Conservation (phyloP, 2,888 invertebrate genomes). For the Macropis europaea region DNA sequence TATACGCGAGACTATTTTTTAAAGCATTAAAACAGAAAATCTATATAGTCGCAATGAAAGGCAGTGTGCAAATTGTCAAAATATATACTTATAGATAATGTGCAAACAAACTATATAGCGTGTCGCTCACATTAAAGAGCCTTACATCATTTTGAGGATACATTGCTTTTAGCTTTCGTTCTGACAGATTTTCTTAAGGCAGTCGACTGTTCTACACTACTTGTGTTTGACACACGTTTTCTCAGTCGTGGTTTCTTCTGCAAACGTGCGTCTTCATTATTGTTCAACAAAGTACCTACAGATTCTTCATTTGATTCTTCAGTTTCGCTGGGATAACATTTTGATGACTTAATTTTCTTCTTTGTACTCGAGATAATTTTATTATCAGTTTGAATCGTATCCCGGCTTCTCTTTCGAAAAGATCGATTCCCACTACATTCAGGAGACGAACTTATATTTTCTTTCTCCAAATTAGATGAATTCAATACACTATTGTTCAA, state of each 20-base stretch:
- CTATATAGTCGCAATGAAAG: background rate
- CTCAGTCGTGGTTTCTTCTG: conserved; percentile 12
- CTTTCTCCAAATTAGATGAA: conserved; percentile 41
- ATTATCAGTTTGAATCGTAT: conserved; percentile 26
- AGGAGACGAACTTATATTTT: conserved; percentile 30
- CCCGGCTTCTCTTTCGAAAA: conserved; percentile 41
- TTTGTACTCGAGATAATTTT: background rate
- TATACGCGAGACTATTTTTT: background rate
- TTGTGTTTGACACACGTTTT: background rate
- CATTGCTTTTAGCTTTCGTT: conserved; percentile 9
- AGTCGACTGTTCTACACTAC: background rate
- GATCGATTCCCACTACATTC: conserved; percentile 9
- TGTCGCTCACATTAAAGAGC: no score
- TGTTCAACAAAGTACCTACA: background rate
- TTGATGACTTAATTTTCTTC: conserved; percentile 19
- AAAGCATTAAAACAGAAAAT: background rate
- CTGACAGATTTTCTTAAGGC: conserved; percentile 31
- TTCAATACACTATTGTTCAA: background rate
- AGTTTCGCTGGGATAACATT: conserved; percentile 5
- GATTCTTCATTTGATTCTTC: conserved; percentile 28
- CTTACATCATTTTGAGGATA: background rate
- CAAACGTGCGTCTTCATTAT: background rate
- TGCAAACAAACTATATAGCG: background rate
- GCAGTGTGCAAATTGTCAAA: background rate
- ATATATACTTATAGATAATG: background rate